Percentiles rank a stretch among this genome's conserved stretches.
Evolutionary conservation across 2,797 vertebrate genomes (phyloP).

Genomic region (Perodicticus potto): DNA sequence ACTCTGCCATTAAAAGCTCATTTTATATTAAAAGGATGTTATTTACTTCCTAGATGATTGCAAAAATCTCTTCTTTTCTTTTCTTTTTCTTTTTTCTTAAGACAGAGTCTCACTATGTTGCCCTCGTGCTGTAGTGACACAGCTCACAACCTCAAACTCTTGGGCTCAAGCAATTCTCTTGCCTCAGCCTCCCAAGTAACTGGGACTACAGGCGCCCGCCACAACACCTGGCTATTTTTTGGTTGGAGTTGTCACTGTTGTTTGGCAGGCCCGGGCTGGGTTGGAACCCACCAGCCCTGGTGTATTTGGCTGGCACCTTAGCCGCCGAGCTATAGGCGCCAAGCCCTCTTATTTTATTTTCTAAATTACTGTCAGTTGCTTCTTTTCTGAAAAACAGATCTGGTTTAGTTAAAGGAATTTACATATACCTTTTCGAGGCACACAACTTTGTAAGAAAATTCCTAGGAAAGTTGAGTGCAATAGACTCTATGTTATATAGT

Average conservation of each 20-base stretch:
- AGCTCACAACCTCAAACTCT: too few relatives aligned
- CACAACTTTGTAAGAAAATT: conserved; percentile 37
- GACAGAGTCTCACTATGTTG: too few relatives aligned
- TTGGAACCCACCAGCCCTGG: too few relatives aligned
- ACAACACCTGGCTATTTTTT: too few relatives aligned
- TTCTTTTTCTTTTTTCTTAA: background rate
- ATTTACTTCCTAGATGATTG: conserved; percentile 18
- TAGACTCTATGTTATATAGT: background rate
- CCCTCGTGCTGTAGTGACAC: too few relatives aligned
- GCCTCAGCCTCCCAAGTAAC: too few relatives aligned
- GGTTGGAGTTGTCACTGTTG: too few relatives aligned
- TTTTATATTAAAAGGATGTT: conserved; percentile 47
- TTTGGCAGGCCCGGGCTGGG: too few relatives aligned
- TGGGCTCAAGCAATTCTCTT: too few relatives aligned
- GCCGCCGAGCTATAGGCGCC: too few relatives aligned
- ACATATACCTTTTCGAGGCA: conserved; percentile 37
- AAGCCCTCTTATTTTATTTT: background rate
- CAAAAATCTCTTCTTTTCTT: conserved; percentile 24
- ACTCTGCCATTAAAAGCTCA: conserved; percentile 44
- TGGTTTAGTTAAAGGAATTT: conserved; percentile 33
- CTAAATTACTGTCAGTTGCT: background rate
- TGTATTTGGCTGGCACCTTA: too few relatives aligned
- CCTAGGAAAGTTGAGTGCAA: background rate
- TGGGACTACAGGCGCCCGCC: too few relatives aligned
- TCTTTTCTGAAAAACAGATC: conserved; percentile 40